Conservation (phyloP, 2,797 vertebrate genomes). For the Ficedula albicollis region DNA sequence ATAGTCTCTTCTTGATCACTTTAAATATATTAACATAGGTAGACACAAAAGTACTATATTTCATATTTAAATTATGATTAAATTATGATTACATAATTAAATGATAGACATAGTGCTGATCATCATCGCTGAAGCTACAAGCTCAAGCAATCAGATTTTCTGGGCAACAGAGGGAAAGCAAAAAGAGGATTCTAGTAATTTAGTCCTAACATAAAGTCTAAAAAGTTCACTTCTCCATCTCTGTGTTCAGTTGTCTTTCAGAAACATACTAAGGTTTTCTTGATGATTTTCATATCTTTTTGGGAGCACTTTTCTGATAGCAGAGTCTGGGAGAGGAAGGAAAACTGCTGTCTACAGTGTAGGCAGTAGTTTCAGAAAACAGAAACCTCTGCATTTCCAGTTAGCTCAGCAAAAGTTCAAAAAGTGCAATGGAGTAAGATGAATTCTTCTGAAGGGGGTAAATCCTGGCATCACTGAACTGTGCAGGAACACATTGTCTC, state of each 20-base stretch:
- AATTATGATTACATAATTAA: neutral
- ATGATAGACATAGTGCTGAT: neutral
- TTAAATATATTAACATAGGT: neutral
- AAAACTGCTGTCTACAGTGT: neutral
- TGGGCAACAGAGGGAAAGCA: neutral
- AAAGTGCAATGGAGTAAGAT: neutral
- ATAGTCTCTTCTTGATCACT: neutral
- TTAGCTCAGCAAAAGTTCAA: neutral
- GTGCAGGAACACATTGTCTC: rapidly evolving
- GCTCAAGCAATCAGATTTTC: neutral
- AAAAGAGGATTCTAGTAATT: neutral
- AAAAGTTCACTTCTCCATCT: neutral
- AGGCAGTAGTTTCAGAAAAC: neutral
- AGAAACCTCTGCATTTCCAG: neutral
- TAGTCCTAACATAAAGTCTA: neutral
- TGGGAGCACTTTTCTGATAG: neutral
- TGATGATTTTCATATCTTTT: neutral
- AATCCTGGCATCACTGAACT: neutral
- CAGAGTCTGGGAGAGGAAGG: neutral
- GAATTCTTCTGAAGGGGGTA: neutral
- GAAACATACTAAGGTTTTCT: neutral
- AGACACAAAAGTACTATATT: neutral
- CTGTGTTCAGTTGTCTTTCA: neutral
- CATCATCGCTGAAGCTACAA: neutral
- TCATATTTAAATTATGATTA: no score